These are phyloP conservation scores for Pseudochaenichthys georgianus DNA, from an alignment of 2,797 vertebrate species.

Conservation along the genomic window DNA sequence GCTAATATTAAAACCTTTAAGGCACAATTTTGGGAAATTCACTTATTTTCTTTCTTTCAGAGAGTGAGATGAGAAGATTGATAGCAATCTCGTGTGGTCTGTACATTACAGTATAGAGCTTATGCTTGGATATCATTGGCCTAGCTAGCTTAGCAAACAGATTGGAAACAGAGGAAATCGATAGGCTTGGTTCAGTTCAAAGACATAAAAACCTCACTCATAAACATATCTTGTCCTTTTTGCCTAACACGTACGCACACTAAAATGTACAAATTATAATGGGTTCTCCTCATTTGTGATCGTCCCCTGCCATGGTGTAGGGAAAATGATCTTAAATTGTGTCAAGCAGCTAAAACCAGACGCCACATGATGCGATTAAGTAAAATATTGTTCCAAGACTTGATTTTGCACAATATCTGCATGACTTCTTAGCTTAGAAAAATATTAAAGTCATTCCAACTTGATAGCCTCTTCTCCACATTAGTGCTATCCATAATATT, in stretches of 20 bases:
- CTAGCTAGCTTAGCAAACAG: constrained; percentile 2
- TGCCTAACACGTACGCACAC: too few species aligned
- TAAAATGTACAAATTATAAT: too few species aligned
- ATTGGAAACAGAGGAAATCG: background rate
- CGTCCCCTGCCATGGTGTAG: too few species aligned
- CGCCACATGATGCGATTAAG: too few species aligned
- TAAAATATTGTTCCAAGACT: too few species aligned
- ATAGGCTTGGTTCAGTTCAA: background rate
- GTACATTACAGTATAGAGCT: background rate
- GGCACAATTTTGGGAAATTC: background rate
- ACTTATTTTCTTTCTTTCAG: background rate
- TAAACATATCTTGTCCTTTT: too few species aligned
- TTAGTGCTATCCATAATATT: background rate
- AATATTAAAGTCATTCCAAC: background rate
- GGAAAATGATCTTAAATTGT: background rate
- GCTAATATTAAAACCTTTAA: constrained; percentile 1
- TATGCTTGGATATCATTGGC: background rate
- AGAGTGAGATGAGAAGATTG: background rate
- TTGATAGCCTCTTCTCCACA: background rate
- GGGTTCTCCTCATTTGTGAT: too few species aligned
- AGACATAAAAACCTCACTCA: background rate
- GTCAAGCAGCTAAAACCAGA: background rate
- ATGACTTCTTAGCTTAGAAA: too few species aligned
- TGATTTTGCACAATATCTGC: background rate
- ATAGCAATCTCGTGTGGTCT: background rate